Evolutionary conservation across 2,113 vertebrate genomes (phyloP).

Genomic region (Muscicapa adusta): DNA sequence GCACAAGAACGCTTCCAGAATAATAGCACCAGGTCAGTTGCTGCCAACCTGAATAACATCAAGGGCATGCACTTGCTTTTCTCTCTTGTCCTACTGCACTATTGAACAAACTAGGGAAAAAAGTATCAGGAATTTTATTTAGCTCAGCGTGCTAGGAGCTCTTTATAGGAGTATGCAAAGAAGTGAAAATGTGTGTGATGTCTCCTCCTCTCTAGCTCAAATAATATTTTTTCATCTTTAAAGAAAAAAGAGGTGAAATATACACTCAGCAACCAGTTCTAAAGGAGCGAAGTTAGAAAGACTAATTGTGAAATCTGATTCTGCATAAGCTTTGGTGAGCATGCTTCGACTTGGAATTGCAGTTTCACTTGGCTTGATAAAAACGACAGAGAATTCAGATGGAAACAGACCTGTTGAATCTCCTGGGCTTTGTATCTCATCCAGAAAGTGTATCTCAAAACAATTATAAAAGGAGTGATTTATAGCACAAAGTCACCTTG

Average conservation of each 20-base stretch:
- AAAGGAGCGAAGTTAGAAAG: not conserved
- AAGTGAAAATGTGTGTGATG: not conserved
- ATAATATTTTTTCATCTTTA: not conserved
- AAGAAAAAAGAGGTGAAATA: not conserved
- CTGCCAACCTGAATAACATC: constrained; percentile 53
- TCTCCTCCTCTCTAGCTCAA: not conserved
- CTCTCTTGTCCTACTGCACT: not conserved
- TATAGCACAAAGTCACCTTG: constrained; percentile 47
- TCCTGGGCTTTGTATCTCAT: not conserved
- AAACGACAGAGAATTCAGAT: not conserved
- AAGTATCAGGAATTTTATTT: not conserved
- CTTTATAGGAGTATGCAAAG: not conserved
- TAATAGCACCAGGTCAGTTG: not conserved
- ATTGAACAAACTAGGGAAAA: not conserved
- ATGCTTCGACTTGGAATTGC: not conserved
- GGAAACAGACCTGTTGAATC: constrained; percentile 7
- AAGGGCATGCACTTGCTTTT: constrained; percentile 6
- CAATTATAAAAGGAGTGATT: constrained; percentile 5
- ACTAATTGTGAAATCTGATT: not conserved
- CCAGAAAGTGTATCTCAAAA: not conserved
- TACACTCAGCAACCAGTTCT: not conserved
- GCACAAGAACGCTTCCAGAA: not conserved
- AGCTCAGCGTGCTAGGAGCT: not conserved
- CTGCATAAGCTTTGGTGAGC: not conserved
- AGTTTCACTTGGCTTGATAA: not conserved